Percentiles rank a stretch among this genome's conserved stretches.
phyloP scores from a whole-genome alignment of 1,140 invertebrate genomes.

The Monomorium pharaonis region DNA sequence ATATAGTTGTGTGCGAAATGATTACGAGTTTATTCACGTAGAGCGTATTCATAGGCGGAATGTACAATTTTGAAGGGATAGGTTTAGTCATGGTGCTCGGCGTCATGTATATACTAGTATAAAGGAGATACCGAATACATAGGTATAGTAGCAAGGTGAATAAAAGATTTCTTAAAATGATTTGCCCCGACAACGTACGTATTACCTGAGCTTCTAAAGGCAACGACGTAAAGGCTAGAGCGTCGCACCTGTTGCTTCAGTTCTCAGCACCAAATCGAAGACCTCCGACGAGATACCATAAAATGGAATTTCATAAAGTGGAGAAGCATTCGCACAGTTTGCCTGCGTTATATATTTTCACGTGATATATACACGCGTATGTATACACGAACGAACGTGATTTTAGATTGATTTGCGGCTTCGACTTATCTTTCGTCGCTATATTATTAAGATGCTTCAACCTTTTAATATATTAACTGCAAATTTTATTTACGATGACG shows the following conservation, averaged over 20 bases:
- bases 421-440: background rate
- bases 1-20: background rate
- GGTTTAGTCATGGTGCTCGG: conserved; percentile 47
- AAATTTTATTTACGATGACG: background rate
- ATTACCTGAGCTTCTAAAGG: conserved; percentile 75
- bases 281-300: conserved; percentile 71
- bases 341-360: conserved; percentile 64
- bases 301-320: conserved; percentile 79
- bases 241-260: conserved; percentile 84
- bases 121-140: conserved; percentile 59
- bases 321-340: conserved; percentile 65
- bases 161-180: conserved; percentile 76
- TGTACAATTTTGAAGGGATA: conserved; percentile 46
- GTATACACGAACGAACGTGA: background rate
- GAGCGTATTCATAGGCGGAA: conserved; percentile 16
- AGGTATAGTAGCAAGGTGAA: conserved; percentile 64
- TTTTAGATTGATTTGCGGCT: conserved; percentile 15
- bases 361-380: conserved; percentile 17
- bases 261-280: conserved; percentile 82
- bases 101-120: conserved; percentile 48
- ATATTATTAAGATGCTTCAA: background rate
- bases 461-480: background rate
- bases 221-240: conserved; percentile 68
- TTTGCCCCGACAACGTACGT: conserved; percentile 72
- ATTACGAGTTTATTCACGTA: conserved; percentile 30